Evolutionary conservation across 2,797 vertebrate genomes (phyloP).

Genomic region (Chrysolophus pictus): DNA sequence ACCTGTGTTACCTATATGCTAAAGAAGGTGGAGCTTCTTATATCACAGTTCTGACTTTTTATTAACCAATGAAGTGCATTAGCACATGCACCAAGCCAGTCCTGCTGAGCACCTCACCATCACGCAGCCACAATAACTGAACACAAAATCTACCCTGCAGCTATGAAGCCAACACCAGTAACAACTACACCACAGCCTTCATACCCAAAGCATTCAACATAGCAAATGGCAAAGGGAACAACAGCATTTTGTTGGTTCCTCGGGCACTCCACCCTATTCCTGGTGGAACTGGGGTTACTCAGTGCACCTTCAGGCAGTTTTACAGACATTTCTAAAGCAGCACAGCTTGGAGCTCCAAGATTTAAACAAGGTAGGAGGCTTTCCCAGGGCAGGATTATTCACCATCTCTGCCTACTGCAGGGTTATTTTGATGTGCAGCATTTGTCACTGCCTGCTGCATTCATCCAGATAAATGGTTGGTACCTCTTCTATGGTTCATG

Average conservation of each 20-base stretch:
- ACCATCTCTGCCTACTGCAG: background rate
- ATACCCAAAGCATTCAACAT: too few species aligned
- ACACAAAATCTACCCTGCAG: background rate
- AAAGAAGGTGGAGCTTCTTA: background rate
- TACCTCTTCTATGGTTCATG: background rate
- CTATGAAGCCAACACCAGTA: background rate
- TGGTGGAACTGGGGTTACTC: background rate
- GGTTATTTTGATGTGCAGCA: background rate
- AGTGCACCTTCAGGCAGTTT: background rate
- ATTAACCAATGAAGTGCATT: background rate
- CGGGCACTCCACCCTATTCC: background rate
- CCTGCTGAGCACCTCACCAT: background rate
- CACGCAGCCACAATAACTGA: background rate
- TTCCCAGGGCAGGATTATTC: background rate
- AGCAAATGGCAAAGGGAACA: accelerated
- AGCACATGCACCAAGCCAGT: background rate
- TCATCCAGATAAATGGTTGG: background rate
- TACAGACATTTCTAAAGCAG: background rate
- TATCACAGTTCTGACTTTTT: background rate
- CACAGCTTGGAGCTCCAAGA: background rate
- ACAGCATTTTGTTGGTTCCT: background rate
- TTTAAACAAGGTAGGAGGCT: background rate
- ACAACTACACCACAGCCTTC: too few species aligned
- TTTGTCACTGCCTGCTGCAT: accelerated
- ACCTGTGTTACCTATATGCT: background rate